These are phyloP conservation scores for Listronotus bonariensis DNA, from an alignment of 1,140 invertebrate genomes.

Conservation along the genomic window DNA sequence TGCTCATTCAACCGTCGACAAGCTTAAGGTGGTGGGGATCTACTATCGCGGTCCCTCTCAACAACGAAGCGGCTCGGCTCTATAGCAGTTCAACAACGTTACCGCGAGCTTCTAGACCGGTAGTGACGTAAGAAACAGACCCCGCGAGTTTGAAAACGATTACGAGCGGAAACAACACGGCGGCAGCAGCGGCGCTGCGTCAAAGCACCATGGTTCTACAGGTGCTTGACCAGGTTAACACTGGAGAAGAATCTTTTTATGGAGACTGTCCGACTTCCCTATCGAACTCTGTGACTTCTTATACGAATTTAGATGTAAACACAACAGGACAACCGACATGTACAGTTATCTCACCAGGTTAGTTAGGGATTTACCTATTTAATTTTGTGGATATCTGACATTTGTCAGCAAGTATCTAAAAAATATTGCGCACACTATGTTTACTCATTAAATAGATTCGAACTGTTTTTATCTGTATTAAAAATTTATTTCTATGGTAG, in stretches of 20 bases:
- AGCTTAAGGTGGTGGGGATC: slow-evolving; percentile 9
- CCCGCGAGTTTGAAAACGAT: slow-evolving; percentile 15
- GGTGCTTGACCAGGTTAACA: slow-evolving; percentile 54
- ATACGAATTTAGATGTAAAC: slow-evolving; percentile 54
- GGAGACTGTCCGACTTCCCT: slow-evolving; percentile 51
- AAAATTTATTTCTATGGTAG: too few species aligned
- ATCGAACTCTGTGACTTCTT: slow-evolving; percentile 38
- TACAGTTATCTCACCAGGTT: slow-evolving; percentile 54
- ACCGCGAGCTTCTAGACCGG: slow-evolving; percentile 27
- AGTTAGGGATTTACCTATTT: neutral
- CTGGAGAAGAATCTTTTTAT: slow-evolving; percentile 54
- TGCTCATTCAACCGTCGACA: slow-evolving; percentile 35
- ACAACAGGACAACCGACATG: slow-evolving; percentile 53
- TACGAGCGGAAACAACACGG: slow-evolving; percentile 44
- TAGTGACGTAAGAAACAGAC: slow-evolving; percentile 44
- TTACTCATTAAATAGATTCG: too few species aligned
- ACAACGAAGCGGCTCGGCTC: neutral
- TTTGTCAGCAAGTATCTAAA: too few species aligned
- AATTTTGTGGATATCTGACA: too few species aligned
- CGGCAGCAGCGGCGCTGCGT: slow-evolving; percentile 43
- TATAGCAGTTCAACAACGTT: slow-evolving; percentile 10
- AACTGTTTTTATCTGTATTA: too few species aligned
- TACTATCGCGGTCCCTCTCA: slow-evolving; percentile 17
- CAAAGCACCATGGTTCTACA: slow-evolving; percentile 56
- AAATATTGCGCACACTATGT: too few species aligned